Evolutionary conservation across 2,888 invertebrate genomes (phyloP), one percentile per base, ranked within the genome.

Genomic region (Augochlorella aurata): DNA sequence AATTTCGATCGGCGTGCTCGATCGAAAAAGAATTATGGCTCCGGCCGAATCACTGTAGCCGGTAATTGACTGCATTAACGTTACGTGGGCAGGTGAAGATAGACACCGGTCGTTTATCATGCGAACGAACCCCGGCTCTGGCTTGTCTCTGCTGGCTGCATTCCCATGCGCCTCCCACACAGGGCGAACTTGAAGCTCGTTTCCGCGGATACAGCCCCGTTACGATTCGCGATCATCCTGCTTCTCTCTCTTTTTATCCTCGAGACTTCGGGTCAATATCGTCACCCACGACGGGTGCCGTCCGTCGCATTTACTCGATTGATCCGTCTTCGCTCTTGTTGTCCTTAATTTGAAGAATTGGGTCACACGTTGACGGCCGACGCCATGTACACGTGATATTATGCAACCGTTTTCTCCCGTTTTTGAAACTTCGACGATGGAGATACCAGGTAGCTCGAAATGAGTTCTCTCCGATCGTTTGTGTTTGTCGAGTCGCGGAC

Each of bases 1-100:
- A 79, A 85, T 81, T 77, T 82, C 79, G 79, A 79, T 79, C 68
- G 24, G n/a, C 58, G 66, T 74, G 50, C 58, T 52, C 58, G 54
- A 76, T 84, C 65, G 67, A 58, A 82, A 85, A 82, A 69, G 69
- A 80, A 78, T 85, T 78, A 82, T 61, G 74, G 65, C 69, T 61
- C 49, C 14, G 49, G 47, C 29, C 85, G 77, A 86, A 86, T 86
- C 83, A 86, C 81, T 81, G 85, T 85, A 69, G 61, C 70, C 52
- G 16, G 70, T 86, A 85, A 86, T 85, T 81, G 83, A 83, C 81
- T 85, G 79, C 81, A 85, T 85, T 86, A 82, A 77, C 84, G 78
- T 85, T 78, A 86, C 82, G 86, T 83, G 86, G 86, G 80, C 78
- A 86, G 86, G 84, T 86, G 86, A 86, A 82, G 79, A 86, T 86